A percentile compares a stretch with the other conserved stretches of the same genome.
Evolutionary conservation across 2,888 invertebrate genomes (phyloP).

Genomic region (Torymus auratus): DNA sequence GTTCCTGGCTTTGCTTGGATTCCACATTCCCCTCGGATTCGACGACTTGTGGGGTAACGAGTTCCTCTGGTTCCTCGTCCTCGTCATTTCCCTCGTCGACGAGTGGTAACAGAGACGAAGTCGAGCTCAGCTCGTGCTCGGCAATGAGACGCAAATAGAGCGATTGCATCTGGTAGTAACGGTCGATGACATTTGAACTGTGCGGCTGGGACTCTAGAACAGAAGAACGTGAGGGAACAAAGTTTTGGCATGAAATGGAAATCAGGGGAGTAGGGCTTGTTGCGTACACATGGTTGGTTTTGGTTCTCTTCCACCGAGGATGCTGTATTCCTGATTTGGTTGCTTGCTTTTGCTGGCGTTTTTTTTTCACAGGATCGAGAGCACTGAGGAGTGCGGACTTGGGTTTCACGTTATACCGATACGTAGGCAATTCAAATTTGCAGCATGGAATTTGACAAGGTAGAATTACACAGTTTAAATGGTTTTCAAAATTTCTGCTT

Average conservation of each 20-base stretch:
- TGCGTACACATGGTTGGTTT: not conserved
- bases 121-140: conserved; percentile 62
- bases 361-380: conserved; percentile 9
- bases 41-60: no score
- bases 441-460: no score
- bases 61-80: conserved; percentile 29
- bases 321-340: not conserved
- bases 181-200: conserved; percentile 63
- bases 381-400: no score
- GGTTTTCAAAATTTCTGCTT: no score
- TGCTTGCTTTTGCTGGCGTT: conserved; percentile 1
- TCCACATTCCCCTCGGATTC: conserved; percentile 24
- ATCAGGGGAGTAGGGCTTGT: not conserved
- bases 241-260: no score
- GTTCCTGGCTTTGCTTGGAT: not conserved
- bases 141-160: conserved; percentile 68
- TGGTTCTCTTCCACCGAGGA: conserved; percentile 10
- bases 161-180: conserved; percentile 69
- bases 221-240: conserved; percentile 19
- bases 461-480: no score
- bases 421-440: no score
- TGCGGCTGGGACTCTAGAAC: conserved; percentile 34
- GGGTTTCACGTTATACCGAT: no score
- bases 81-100: not conserved
- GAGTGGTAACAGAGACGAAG: not conserved